Evolutionary conservation across 2,113 vertebrate species (phyloP).

Genomic region (Xiphophorus hellerii): DNA sequence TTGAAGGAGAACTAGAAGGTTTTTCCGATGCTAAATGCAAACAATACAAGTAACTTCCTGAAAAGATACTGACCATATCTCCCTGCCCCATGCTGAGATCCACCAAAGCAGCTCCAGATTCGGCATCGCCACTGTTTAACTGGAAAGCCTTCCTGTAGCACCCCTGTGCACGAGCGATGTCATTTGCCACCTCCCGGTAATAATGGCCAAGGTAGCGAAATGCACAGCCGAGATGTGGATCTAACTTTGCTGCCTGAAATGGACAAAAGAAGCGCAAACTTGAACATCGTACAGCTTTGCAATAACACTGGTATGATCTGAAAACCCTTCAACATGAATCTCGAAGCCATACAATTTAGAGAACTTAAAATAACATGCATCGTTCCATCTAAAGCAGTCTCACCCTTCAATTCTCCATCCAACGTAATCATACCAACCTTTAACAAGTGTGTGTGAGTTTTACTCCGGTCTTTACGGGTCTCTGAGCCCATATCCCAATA

Average conservation of each 20-base stretch:
- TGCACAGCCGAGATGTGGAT: conserved; percentile 84
- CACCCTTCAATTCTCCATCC: background rate
- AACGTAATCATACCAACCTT: conserved; percentile 80
- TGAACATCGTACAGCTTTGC: background rate
- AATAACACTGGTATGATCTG: background rate
- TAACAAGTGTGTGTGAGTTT: conserved; percentile 89
- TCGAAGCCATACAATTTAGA: background rate
- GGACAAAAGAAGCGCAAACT: conserved; percentile 15
- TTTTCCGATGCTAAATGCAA: background rate
- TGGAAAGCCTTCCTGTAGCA: conserved; percentile 98
- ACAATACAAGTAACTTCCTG: background rate
- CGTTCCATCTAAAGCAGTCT: background rate
- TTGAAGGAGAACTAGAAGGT: background rate
- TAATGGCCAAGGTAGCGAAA: conserved; percentile 93
- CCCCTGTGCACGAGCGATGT: conserved; percentile 88
- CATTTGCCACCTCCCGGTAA: conserved; percentile 86
- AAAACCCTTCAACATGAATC: background rate
- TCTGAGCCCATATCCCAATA: conserved; percentile 95
- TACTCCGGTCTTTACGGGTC: conserved; percentile 87
- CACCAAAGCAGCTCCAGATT: conserved; percentile 90
- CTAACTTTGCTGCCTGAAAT: conserved; percentile 91
- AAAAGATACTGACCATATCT: conserved; percentile 83
- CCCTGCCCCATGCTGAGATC: conserved; percentile 90
- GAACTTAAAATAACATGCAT: background rate
- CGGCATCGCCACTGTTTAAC: conserved; percentile 83